Evolutionary conservation across 2,797 vertebrate genomes (phyloP).

Genomic region (Gorsachius magnificus): DNA sequence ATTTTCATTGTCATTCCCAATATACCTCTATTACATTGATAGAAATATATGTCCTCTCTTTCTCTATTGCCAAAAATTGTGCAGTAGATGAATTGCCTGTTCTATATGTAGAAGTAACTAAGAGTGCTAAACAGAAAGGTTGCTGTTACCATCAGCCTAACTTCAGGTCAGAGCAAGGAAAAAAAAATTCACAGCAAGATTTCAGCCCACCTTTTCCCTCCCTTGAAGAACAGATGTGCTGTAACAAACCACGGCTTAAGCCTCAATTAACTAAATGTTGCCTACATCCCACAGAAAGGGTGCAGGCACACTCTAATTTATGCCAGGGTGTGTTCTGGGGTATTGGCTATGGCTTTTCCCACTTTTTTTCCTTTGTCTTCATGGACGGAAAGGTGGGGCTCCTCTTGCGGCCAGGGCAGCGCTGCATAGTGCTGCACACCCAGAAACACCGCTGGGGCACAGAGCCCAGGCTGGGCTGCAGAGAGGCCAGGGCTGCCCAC

Average conservation of each 20-base stretch:
- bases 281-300: not conserved
- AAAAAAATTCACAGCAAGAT: not conserved
- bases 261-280: not conserved
- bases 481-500: not conserved
- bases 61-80: not conserved
- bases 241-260: not conserved
- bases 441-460: fast-evolving
- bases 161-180: not conserved
- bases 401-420: fast-evolving
- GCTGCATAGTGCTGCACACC: fast-evolving
- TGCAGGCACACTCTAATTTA: not conserved
- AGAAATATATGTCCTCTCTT: not conserved
- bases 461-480: not conserved
- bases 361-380: not conserved
- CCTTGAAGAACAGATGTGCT: not conserved
- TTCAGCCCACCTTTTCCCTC: not conserved
- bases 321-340: not conserved
- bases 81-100: not conserved
- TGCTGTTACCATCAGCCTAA: not conserved
- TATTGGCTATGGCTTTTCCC: not conserved
- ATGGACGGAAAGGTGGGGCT: not conserved
- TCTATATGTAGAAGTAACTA: not conserved
- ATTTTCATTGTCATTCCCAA: constrained; percentile 12
- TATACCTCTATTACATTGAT: not conserved
- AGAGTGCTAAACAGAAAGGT: not conserved